Evolutionary conservation across 2,888 invertebrate genomes (phyloP), one percentile per base, ranked within the genome.

Genomic region (Drosophila incognita): DNA sequence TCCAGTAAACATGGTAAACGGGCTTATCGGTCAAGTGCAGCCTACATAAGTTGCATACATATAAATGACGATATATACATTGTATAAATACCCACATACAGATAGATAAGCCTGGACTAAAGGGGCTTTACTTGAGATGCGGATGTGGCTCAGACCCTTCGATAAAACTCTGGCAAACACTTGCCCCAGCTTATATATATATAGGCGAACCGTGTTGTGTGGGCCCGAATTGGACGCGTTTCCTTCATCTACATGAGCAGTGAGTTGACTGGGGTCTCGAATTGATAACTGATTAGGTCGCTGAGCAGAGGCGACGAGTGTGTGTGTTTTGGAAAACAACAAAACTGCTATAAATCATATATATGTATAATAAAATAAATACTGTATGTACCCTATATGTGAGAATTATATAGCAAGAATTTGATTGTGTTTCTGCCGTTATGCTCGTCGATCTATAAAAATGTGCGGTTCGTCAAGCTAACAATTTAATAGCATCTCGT

Each of bases 391-490:
- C 15, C 38, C 59, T 53, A 68, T 57, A 80, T 77, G 64, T 53
- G 69, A 72, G 67, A 73, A 67, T 49, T 68, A 78, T 72, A 81
- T 64, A 53, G 78, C 60, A 52, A 68, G 46, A 53, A 70, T 87
- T 74, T 87, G 85, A 84, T 82, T 87, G 72, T 77, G 87, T 64
- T 65, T 77, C 61, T 67, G 63, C 54, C 61, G 65, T 69, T 76
- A 36, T 63, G 59, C 51, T 57, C 51, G 53, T 49, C 66, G 60
- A 83, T 69, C 82, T 91, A 92, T 92, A 92, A 90, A 92, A 89
- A 75, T 73, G 75, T 64, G 69, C 46, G 69, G 68, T 62, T 79
- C 67, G 68, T 56, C 76, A 68, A 72, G 71, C 58, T 48, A 81
- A 62, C 75, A 76, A 81, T 82, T 91, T 88, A 91, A 88, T 89